These are phyloP conservation scores for Apis cerana DNA, from an alignment of 1,140 invertebrate genomes.

Conservation along the genomic window DNA sequence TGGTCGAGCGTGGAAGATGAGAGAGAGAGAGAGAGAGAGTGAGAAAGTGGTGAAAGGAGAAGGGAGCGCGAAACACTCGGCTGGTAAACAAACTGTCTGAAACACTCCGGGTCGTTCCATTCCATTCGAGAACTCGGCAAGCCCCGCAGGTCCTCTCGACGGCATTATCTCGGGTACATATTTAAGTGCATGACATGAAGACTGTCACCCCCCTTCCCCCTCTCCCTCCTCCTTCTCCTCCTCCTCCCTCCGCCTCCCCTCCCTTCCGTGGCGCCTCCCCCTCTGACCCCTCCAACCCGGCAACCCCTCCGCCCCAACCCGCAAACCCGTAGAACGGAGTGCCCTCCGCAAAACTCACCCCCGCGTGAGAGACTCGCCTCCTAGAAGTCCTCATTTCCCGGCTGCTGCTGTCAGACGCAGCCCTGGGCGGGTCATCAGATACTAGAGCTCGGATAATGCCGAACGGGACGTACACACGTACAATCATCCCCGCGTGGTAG, in stretches of 20 bases:
- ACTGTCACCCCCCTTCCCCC: conserved; percentile 62
- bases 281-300: conserved; percentile 32
- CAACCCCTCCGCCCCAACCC: conserved; percentile 33
- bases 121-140: conserved; percentile 70
- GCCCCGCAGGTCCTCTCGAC: conserved; percentile 71
- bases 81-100: conserved; percentile 80
- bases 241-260: conserved; percentile 24
- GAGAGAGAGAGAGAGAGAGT: conserved; percentile 10
- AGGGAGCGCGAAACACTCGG: conserved; percentile 62
- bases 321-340: conserved; percentile 44
- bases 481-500: conserved; percentile 8
- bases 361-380: conserved; percentile 58
- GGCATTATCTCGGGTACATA: conserved; percentile 80
- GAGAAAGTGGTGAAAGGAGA: background rate
- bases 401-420: conserved; percentile 79
- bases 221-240: conserved; percentile 29
- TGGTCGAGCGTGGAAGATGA: conserved; percentile 11
- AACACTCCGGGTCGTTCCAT: conserved; percentile 75
- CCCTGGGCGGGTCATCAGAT: conserved; percentile 80
- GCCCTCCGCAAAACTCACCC: conserved; percentile 62
- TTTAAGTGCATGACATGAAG: conserved; percentile 79
- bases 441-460: conserved; percentile 74
- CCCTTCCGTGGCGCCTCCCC: background rate
- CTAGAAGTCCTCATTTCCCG: conserved; percentile 78
- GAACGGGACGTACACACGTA: conserved; percentile 67